These are phyloP conservation scores for Calypte anna DNA, from an alignment of 2,113 vertebrate species.

Conservation along the genomic window DNA sequence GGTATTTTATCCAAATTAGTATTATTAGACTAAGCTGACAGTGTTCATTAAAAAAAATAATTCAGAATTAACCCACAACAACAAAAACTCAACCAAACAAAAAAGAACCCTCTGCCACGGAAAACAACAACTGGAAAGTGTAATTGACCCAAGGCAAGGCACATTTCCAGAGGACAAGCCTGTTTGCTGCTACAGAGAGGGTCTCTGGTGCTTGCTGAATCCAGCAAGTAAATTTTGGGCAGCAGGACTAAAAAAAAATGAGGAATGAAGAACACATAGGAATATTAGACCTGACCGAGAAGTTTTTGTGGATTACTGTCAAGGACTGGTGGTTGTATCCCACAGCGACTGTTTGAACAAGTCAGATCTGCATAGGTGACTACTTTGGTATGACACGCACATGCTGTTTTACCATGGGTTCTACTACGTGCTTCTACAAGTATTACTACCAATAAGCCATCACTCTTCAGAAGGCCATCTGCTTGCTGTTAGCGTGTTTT, in stretches of 20 bases:
- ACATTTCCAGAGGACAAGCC: not conserved
- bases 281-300: not conserved
- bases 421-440: not conserved
- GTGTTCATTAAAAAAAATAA: not conserved
- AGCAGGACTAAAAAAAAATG: not conserved
- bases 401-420: not conserved
- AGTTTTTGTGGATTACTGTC: not conserved
- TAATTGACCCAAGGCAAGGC: not conserved
- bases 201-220: not conserved
- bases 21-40: not conserved
- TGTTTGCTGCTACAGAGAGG: not conserved
- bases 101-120: not conserved
- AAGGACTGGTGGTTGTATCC: not conserved
- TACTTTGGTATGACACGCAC: not conserved
- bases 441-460: not conserved
- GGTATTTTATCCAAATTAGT: not conserved
- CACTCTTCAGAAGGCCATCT: not conserved
- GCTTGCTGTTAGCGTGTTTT: not conserved
- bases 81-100: not conserved
- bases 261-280: not conserved
- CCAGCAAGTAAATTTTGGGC: not conserved
- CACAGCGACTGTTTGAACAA: not conserved
- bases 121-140: not conserved
- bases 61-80: not conserved
- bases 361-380: not conserved